Percentiles rank a stretch among this genome's conserved stretches.
These are phyloP conservation scores for Otolemur crassicaudatus DNA, from an alignment of 2,797 vertebrate genomes.

Conservation along the genomic window DNA sequence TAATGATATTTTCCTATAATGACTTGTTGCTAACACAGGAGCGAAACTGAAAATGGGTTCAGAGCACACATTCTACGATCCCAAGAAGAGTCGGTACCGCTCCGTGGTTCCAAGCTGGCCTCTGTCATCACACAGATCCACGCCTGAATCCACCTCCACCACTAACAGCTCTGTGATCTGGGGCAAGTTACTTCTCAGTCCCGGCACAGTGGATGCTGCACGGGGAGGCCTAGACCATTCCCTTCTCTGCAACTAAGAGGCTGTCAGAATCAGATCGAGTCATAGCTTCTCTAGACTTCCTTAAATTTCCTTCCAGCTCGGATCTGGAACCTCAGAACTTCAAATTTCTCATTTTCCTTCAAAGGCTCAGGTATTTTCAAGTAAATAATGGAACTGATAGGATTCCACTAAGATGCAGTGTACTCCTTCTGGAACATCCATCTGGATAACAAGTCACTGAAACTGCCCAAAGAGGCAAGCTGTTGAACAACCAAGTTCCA, in stretches of 20 bases:
- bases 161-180: not conserved
- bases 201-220: not conserved
- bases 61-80: not conserved
- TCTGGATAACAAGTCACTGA: not conserved
- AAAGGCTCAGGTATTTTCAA: not conserved
- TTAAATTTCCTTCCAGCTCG: not conserved
- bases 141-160: not conserved
- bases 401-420: not conserved
- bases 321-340: not conserved
- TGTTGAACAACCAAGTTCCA: not conserved
- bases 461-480: not conserved
- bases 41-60: not conserved
- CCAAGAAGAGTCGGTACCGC: not conserved
- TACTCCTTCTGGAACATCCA: not conserved
- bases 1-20: not conserved
- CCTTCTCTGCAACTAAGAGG: not conserved
- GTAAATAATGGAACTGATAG: not conserved
- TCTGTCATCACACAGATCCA: not conserved
- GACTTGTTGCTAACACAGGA: not conserved
- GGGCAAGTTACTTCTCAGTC: not conserved
- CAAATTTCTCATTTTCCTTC: constrained; percentile 5
- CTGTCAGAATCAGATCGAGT: not conserved
- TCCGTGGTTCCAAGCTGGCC: not conserved
- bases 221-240: not conserved
- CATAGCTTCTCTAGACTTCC: not conserved